phyloP scores from a whole-genome alignment of 2,888 invertebrate genomes.

The Rhaphigaster nebulosa region DNA sequence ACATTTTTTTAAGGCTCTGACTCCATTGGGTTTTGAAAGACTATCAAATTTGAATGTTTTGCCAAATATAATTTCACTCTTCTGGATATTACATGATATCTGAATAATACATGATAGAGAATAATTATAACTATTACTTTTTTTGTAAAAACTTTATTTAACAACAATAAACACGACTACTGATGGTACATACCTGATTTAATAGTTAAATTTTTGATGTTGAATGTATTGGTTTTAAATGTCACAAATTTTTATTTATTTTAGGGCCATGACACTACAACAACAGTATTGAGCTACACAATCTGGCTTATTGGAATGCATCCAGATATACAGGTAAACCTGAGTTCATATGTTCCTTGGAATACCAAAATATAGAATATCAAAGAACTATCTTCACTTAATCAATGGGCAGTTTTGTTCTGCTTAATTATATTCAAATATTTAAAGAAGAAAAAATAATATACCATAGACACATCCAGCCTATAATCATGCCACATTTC shows the following conservation, averaged over 20 bases:
- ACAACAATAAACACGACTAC: background rate
- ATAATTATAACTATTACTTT: too few species aligned
- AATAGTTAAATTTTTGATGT: background rate
- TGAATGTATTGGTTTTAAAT: background rate
- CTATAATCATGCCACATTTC: background rate
- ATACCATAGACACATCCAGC: background rate
- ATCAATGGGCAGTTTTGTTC: background rate
- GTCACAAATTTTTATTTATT: constrained; percentile 39
- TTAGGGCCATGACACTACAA: constrained; percentile 71
- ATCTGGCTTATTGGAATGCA: constrained; percentile 72
- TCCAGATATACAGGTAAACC: constrained; percentile 70
- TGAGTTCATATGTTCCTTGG: background rate
- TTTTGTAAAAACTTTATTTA: too few species aligned
- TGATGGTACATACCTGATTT: background rate
- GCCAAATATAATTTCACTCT: too few species aligned
- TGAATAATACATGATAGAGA: too few species aligned
- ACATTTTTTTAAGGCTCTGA: too few species aligned
- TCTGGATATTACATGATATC: too few species aligned
- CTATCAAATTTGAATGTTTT: too few species aligned
- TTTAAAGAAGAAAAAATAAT: background rate
- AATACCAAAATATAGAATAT: background rate
- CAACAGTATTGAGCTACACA: constrained; percentile 72
- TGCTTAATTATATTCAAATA: background rate
- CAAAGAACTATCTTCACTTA: background rate
- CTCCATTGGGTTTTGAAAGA: too few species aligned